A percentile compares a stretch with the other conserved stretches of the same genome.
These are phyloP conservation scores for Lithobates sylvaticus DNA, from an alignment of 2,797 vertebrate genomes.

Conservation along the genomic window DNA sequence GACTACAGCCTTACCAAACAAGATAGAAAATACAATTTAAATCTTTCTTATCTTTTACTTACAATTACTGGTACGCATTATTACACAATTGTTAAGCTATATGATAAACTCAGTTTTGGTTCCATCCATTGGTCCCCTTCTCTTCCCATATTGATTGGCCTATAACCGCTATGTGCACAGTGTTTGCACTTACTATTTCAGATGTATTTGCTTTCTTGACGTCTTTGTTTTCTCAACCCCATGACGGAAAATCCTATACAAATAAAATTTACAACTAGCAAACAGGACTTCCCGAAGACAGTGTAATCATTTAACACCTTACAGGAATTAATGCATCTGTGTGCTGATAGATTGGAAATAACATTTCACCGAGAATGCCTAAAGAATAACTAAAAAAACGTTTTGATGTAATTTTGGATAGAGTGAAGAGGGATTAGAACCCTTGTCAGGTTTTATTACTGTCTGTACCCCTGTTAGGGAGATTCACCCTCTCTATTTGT, in stretches of 20 bases:
- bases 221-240: slow-evolving; percentile 7
- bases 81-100: background rate
- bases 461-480: no score
- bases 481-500: no score
- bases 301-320: slow-evolving; percentile 10
- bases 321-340: slow-evolving; percentile 8
- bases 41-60: background rate
- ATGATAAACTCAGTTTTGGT: background rate
- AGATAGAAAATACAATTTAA: background rate
- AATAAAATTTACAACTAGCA: slow-evolving; percentile 23
- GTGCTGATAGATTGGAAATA: background rate
- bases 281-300: slow-evolving; percentile 21
- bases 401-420: no score
- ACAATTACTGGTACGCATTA: background rate
- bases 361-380: background rate
- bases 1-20: background rate
- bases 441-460: no score
- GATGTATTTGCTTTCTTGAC: slow-evolving; percentile 30
- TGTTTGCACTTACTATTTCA: background rate
- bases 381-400: no score
- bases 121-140: background rate
- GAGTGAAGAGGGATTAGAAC: no score
- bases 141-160: background rate
- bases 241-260: background rate
- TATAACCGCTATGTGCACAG: background rate